These are phyloP conservation scores for Anseranas semipalmata DNA, from an alignment of 2,113 vertebrate species.

Conservation along the genomic window DNA sequence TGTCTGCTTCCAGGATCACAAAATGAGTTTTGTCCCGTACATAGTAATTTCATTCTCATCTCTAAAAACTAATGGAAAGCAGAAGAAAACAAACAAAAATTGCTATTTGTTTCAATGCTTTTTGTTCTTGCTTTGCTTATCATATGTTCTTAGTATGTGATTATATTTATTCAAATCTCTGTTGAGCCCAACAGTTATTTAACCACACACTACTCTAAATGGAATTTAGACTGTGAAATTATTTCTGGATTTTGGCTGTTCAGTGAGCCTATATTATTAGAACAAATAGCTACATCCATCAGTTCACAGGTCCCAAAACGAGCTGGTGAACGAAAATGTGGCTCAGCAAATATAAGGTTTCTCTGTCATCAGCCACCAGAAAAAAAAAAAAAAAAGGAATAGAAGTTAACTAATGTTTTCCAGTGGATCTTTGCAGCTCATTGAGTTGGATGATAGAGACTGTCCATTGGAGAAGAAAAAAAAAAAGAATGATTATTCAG, in stretches of 20 bases:
- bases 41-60: neutral
- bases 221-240: neutral
- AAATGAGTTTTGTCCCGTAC: neutral
- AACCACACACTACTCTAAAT: neutral
- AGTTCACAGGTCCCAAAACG: neutral
- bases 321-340: neutral
- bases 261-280: neutral
- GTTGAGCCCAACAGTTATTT: neutral
- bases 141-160: neutral
- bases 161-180: neutral
- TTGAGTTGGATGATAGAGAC: neutral
- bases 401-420: neutral
- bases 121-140: neutral
- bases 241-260: neutral
- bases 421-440: neutral
- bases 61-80: neutral
- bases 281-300: neutral
- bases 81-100: neutral
- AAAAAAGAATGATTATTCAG: neutral
- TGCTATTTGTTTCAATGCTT: neutral
- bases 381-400: neutral
- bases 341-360: neutral
- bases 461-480: neutral
- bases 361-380: neutral
- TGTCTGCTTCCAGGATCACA: neutral